Evolutionary conservation across 2,888 invertebrate genomes (phyloP), one percentile per base, ranked within the genome.

Genomic region (Limnephilus lunatus): DNA sequence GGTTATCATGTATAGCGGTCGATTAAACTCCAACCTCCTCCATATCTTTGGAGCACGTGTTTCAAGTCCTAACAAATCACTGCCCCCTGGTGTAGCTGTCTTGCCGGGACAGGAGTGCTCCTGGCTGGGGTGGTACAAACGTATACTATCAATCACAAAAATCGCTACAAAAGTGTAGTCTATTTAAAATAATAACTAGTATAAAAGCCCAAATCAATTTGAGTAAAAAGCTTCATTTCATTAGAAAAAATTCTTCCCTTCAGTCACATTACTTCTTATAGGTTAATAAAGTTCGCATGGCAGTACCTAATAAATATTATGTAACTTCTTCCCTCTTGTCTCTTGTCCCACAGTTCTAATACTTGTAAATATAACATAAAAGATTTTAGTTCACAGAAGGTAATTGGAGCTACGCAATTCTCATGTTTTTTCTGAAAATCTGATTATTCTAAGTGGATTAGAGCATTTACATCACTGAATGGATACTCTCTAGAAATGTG

Each of bases 361-460:
- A 68, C 68, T 68, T 68, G 68, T 68, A 68, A n/a, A 68, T 68
- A 68, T 68, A 68, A 68, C 68, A 68, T 68, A 68, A 68, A 68
- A 68, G 68, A 25, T 68, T 68, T 25, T n/a, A 68, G 25, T 7
- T 68, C 68, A 68, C 7, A n/a, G 9, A 68, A 68, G 68, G 68
- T 68, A 68, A 25, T 25, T 68, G 68, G n/a, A 68, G 68, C 25
- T 9, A 68, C n/a, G 68, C 7, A 9, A 9, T 68, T 68, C 68
- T 7, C 68, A 83, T 35, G 32, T 83, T 39, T 39, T 83, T 83
- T 83, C 15, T 35, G 35, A 35, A 19, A 35, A 35, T n/a, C 83
- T 83, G 15, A 83, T 83, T 83, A 83, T 83, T 83, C 32, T 35
- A 83, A 83, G 83, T 83, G 83, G 83, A 35, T 83, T 83, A 9